Evolutionary conservation across 2,113 vertebrate genomes (phyloP).

Genomic region (Laticauda laticaudata): DNA sequence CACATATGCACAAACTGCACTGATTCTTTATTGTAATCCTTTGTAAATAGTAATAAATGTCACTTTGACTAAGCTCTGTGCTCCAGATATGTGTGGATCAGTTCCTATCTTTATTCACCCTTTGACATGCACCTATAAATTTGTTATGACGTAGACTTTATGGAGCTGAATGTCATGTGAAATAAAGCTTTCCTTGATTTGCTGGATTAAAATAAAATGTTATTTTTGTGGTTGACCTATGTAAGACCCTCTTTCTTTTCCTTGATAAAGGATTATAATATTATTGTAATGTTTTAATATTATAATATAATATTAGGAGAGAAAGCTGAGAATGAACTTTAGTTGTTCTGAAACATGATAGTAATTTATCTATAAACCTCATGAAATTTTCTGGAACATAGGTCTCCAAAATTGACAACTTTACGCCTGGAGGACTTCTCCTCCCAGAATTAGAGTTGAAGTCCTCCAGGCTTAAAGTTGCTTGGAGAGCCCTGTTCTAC

Average conservation of each 20-base stretch:
- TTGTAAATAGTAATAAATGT: background rate
- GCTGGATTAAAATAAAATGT: background rate
- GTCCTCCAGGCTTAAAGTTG: too few species aligned
- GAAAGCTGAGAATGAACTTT: constrained; percentile 1
- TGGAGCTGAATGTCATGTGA: background rate
- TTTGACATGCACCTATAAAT: background rate
- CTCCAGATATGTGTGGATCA: background rate
- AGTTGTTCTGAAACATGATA: background rate
- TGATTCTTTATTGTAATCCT: background rate
- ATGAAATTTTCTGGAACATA: background rate
- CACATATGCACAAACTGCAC: background rate
- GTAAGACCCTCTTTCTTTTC: constrained; percentile 1
- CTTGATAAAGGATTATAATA: background rate
- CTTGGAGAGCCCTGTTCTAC: too few species aligned
- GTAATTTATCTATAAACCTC: background rate
- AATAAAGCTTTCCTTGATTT: background rate
- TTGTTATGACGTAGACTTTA: background rate
- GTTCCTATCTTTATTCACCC: background rate
- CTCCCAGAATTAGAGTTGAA: too few species aligned
- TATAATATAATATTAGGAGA: background rate
- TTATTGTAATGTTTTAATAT: too few species aligned
- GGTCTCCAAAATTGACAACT: too few species aligned
- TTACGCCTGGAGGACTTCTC: too few species aligned
- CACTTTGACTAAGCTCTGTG: background rate
- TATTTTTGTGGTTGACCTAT: background rate